Base-by-base conservation (phyloP, 2,113 vertebrate genomes). In the Synchiropus splendidus region DNA sequence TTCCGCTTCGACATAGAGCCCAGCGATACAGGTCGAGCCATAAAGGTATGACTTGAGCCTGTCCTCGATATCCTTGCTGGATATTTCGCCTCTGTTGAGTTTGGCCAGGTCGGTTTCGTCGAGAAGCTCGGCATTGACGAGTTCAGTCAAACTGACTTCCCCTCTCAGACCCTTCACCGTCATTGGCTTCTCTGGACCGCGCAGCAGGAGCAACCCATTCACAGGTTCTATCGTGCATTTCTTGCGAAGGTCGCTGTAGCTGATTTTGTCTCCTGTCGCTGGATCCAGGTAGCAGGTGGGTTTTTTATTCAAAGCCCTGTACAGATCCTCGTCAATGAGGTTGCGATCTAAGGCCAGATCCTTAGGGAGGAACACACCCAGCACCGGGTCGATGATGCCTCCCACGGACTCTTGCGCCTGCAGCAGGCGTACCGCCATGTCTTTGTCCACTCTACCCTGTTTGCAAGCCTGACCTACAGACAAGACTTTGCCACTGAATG, bases 1-100 rank as follows among this genome's bases (percentile, higher is more conserved):
- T 1, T 90, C 89, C 59, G 86, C 81, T 54, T 99, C 96, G 5
- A 96, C 92, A 59, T 90, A 98, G 64, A 99, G 89, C n/a, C 96
- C 96, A 1, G 96, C 94, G 58, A 99, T 97, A 58, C 92, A 97
- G 59, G 85, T 89, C 3, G 90, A 90, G 39, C 94, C 94, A 33
- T 89, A 79, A 6, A 99, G 86, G 58, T 95, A 99, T 36, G 85
- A 81, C 73, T 88, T 94, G 10, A 94, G 90, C 48, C 82, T 86
- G 18, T 89, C 82, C 32, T 92, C 88, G 31, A 99, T 90, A 41
- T 97, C 90, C 18, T 83, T 84, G 8, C 80, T 74, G 12, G 86
- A 85, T 49, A 98, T 83, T 18, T 51, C 47, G 27, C 94, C 94
- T 13, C 75, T 65, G 36, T 83, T 84, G 10, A 96, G 54, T 39